Evolutionary conservation across 2,113 vertebrate species (phyloP).

Genomic region (Hyaena hyaena): DNA sequence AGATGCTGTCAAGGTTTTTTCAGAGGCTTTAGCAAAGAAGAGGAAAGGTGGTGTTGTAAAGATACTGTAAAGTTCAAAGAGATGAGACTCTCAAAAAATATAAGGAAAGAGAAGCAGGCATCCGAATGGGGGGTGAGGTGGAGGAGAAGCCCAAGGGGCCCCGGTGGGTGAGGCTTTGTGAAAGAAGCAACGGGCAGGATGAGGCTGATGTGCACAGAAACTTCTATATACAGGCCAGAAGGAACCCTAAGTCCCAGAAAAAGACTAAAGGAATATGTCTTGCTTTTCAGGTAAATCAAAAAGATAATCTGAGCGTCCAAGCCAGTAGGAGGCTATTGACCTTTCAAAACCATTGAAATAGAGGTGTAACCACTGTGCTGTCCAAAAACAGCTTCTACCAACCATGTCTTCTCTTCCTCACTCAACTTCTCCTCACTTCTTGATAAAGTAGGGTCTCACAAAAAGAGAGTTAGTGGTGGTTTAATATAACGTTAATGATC

Average conservation of each 20-base stretch:
- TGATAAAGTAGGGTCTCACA: background rate
- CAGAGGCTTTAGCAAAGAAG: constrained; percentile 63
- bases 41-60: constrained; percentile 71
- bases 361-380: background rate
- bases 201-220: background rate
- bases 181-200: background rate
- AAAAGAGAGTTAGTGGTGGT: background rate
- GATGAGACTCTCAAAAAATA: constrained; percentile 2
- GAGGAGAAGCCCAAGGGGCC: background rate
- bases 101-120: constrained; percentile 48
- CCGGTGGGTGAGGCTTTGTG: background rate
- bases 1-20: constrained; percentile 57
- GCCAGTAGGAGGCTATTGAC: background rate
- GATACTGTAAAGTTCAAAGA: constrained; percentile 75
- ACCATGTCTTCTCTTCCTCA: background rate
- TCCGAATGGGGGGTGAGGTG: background rate
- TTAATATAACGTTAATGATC: constrained; percentile 4
- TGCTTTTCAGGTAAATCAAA: constrained; percentile 15
- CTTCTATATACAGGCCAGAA: background rate
- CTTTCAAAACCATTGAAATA: background rate
- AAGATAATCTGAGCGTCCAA: constrained; percentile 12
- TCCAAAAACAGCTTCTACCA: background rate
- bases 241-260: background rate
- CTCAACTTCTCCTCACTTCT: background rate
- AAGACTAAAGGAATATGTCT: background rate